phyloP scores from a whole-genome alignment of 2,113 vertebrate genomes.

The Vombatus ursinus region DNA sequence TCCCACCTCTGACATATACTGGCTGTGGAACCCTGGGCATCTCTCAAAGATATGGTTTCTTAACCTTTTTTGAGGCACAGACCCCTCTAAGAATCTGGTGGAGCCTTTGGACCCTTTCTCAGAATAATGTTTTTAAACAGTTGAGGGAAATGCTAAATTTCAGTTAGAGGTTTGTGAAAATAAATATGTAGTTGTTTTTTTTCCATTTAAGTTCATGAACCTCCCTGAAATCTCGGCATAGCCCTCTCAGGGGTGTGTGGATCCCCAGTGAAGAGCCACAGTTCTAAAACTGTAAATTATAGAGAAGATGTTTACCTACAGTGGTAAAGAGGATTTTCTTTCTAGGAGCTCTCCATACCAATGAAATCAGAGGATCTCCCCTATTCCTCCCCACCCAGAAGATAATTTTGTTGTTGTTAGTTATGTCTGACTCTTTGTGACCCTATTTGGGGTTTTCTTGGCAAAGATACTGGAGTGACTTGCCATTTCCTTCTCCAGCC shows the following conservation, averaged over 20 bases:
- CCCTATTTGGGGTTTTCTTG: no score
- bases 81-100: neutral
- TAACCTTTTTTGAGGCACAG: neutral
- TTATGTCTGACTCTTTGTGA: no score
- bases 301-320: no score
- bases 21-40: neutral
- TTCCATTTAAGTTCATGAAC: no score
- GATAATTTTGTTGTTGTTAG: no score
- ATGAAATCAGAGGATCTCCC: neutral
- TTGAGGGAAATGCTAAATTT: neutral
- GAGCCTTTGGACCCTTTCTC: neutral
- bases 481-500: no score
- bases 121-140: neutral
- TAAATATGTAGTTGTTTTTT: neutral
- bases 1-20: neutral
- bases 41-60: neutral
- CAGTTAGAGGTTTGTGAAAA: neutral
- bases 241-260: no score
- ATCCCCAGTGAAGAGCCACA: no score
- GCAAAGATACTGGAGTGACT: no score
- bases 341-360: neutral
- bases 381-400: no score
- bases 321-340: neutral
- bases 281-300: no score
- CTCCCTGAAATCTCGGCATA: no score